Evolutionary conservation across 2,888 invertebrate species (phyloP).

Genomic region (Orchesella flavescens): DNA sequence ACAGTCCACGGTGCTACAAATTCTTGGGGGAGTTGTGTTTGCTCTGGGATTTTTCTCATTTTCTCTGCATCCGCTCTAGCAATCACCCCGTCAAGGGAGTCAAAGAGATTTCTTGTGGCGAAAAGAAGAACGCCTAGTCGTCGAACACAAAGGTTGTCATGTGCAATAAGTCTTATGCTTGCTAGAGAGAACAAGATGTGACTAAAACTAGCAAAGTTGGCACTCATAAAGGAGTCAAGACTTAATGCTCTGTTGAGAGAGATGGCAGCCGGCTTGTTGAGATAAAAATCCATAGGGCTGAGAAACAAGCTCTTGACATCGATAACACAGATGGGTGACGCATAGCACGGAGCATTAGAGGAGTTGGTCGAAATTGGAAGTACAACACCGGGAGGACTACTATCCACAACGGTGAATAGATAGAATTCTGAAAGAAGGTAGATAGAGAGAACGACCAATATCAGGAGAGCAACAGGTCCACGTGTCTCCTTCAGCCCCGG

Average conservation of each 20-base stretch:
- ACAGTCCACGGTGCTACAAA: no score
- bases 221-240: slow-evolving; percentile 81
- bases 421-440: slow-evolving; percentile 42
- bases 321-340: slow-evolving; percentile 85
- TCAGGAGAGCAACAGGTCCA: slow-evolving; percentile 31
- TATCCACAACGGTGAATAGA: slow-evolving; percentile 44
- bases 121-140: slow-evolving; percentile 85
- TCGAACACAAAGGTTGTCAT: slow-evolving; percentile 82
- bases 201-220: slow-evolving; percentile 87
- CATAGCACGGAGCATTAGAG: slow-evolving; percentile 73
- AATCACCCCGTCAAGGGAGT: slow-evolving; percentile 90
- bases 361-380: slow-evolving; percentile 53
- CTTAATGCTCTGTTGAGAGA: slow-evolving; percentile 81
- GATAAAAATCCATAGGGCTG: slow-evolving; percentile 88
- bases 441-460: background rate
- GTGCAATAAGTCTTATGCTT: slow-evolving; percentile 84
- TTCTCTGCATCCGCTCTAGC: slow-evolving; percentile 78
- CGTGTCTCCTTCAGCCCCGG: slow-evolving; percentile 29
- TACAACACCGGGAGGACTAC: slow-evolving; percentile 16
- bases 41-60: slow-evolving; percentile 74
- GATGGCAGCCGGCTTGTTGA: slow-evolving; percentile 86
- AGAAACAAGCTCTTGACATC: slow-evolving; percentile 88
- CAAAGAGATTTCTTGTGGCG: slow-evolving; percentile 86
- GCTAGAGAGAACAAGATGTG: slow-evolving; percentile 85
- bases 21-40: slow-evolving; percentile 75